Conservation (phyloP, 2,888 invertebrate genomes). For the Ennomos fuscantarius region DNA sequence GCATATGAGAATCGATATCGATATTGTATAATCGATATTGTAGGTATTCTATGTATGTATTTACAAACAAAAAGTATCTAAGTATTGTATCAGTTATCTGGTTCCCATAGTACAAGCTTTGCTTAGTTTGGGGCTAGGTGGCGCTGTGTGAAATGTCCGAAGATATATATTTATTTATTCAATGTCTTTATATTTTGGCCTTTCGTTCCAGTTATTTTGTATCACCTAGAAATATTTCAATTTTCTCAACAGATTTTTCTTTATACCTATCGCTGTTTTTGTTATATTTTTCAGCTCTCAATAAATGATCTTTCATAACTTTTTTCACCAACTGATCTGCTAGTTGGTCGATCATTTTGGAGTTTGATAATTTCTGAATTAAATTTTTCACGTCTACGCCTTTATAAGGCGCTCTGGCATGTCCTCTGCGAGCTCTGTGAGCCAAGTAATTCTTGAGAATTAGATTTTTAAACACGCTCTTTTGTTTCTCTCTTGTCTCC, state of each 20-base stretch:
- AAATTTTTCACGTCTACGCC: constrained; percentile 6
- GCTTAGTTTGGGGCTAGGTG: no score
- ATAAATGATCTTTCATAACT: constrained; percentile 3
- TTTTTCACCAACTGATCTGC: constrained; percentile 10
- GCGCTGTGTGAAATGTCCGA: no score
- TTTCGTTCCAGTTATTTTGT: background rate
- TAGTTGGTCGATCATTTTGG: constrained; percentile 13
- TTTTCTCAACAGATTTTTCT: constrained; percentile 12
- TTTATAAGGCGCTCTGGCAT: background rate
- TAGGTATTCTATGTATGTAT: no score
- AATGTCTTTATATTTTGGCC: constrained; percentile 11
- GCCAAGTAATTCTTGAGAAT: constrained; percentile 11
- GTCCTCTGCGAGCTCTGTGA: constrained; percentile 2
- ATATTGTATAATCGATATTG: no score
- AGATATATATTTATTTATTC: no score
- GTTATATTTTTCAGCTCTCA: background rate
- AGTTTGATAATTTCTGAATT: constrained; percentile 15
- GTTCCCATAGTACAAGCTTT: no score
- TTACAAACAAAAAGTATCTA: no score
- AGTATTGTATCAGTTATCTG: no score
- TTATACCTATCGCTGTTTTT: background rate
- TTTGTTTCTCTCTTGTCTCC: constrained; percentile 1
- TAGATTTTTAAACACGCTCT: constrained; percentile 11
- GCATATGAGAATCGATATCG: no score
- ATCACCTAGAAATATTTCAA: constrained; percentile 13